phyloP scores from a whole-genome alignment of 2,888 invertebrate genomes.

The Rhogogaster chlorosoma region DNA sequence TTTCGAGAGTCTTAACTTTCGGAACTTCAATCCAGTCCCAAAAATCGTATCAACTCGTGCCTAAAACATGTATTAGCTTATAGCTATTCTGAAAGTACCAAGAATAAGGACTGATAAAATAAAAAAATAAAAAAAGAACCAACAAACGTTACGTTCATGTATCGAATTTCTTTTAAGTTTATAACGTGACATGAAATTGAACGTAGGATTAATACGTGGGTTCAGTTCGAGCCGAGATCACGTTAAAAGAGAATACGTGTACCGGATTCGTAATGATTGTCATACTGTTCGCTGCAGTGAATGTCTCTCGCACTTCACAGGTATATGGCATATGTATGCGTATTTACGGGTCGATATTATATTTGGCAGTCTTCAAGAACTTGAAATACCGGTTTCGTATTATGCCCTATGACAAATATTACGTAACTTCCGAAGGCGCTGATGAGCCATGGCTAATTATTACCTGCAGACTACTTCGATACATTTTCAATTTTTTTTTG shows the following conservation, averaged over 20 bases:
- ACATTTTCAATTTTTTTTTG: not conserved
- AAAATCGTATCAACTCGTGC: too few species aligned
- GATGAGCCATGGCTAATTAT: not conserved
- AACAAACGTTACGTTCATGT: not conserved
- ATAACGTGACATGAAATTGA: not conserved
- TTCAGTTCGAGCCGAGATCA: not conserved
- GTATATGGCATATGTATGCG: not conserved
- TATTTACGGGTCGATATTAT: not conserved
- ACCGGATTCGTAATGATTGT: constrained; percentile 14
- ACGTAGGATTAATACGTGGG: not conserved
- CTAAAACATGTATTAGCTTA: too few species aligned
- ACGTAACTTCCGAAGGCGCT: not conserved
- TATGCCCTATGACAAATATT: constrained; percentile 7
- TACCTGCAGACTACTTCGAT: not conserved
- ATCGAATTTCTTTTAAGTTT: not conserved
- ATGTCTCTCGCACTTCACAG: not conserved
- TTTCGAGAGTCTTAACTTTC: too few species aligned
- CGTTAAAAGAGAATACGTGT: not conserved
- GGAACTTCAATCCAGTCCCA: too few species aligned
- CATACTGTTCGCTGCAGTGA: not conserved
- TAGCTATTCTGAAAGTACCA: not conserved
- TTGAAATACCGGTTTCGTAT: constrained; percentile 30
- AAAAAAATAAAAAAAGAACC: not conserved
- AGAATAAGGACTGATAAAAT: not conserved
- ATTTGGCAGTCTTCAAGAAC: not conserved